A percentile compares a stretch with the other conserved stretches of the same genome.
phyloP scores from a whole-genome alignment of 2,797 vertebrate genomes.

The Sarcophilus harrisii region DNA sequence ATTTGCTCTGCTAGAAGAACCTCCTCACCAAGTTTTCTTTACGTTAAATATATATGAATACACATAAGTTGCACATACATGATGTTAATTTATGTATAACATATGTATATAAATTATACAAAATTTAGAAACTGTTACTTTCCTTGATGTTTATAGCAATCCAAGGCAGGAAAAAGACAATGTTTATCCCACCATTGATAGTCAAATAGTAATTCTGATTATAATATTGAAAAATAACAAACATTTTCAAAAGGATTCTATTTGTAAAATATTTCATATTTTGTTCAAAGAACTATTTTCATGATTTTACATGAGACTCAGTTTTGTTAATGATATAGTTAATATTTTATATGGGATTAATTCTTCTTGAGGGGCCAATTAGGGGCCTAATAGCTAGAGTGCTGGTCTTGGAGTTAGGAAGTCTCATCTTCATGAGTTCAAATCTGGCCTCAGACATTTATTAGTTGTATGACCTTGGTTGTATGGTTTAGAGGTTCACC shows the following conservation, averaged over 20 bases:
- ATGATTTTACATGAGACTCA: background rate
- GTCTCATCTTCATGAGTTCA: background rate
- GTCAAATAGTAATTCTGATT: slow-evolving; percentile 28
- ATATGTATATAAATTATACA: background rate
- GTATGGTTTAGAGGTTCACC: no score
- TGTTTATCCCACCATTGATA: background rate
- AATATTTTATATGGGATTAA: background rate
- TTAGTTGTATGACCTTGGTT: background rate
- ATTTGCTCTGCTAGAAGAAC: background rate
- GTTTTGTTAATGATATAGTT: background rate
- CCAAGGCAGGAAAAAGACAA: background rate
- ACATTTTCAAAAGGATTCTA: background rate
- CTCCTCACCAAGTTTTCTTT: background rate
- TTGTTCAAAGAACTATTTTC: background rate
- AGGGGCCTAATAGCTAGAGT: background rate
- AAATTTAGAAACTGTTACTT: background rate
- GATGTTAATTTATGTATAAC: background rate
- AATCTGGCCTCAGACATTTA: background rate
- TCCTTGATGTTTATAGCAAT: background rate
- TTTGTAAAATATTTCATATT: background rate
- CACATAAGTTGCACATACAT: background rate
- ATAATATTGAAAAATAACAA: background rate
- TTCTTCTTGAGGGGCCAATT: background rate
- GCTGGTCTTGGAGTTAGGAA: background rate
- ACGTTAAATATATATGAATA: background rate